These are phyloP conservation scores for Drosophila baimaii DNA, from an alignment of 1,140 invertebrate genomes.

Conservation along the genomic window DNA sequence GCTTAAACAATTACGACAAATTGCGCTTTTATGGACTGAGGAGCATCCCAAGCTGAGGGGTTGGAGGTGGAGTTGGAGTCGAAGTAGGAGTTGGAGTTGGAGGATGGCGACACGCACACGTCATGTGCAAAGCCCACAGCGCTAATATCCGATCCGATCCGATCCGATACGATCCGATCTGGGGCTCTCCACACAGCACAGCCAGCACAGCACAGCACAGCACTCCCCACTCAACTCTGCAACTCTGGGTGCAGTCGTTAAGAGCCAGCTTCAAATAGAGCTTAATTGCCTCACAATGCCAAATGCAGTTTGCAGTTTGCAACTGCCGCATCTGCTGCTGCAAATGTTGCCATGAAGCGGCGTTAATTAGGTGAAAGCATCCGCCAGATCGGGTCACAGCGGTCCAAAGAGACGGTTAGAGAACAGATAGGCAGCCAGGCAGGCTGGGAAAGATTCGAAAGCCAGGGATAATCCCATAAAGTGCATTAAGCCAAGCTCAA, in stretches of 20 bases:
- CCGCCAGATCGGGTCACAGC: constrained; percentile 46
- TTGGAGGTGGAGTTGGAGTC: background rate
- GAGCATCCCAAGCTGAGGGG: constrained; percentile 23
- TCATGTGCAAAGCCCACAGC: constrained; percentile 75
- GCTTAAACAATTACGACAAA: constrained; percentile 84
- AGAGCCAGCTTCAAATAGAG: constrained; percentile 54
- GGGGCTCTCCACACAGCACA: constrained; percentile 21
- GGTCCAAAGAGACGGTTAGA: constrained; percentile 10
- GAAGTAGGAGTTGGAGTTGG: background rate
- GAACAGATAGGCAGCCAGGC: background rate
- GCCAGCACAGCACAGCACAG: constrained; percentile 12
- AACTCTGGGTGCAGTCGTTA: constrained; percentile 53
- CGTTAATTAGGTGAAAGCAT: constrained; percentile 80
- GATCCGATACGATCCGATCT: constrained; percentile 14
- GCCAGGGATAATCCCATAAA: constrained; percentile 2
- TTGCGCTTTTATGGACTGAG: constrained; percentile 81
- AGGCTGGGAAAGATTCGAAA: constrained; percentile 16
- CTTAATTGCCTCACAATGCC: constrained; percentile 75
- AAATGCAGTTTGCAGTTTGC: constrained; percentile 60
- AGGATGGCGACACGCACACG: constrained; percentile 55
- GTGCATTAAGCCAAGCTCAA: background rate
- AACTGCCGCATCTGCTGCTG: constrained; percentile 20
- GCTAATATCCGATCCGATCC: constrained; percentile 68
- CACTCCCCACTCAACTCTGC: constrained; percentile 6
- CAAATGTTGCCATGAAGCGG: constrained; percentile 48